Evolutionary conservation across 2,113 vertebrate genomes (phyloP).

Genomic region (Ctenodactylus gundi): DNA sequence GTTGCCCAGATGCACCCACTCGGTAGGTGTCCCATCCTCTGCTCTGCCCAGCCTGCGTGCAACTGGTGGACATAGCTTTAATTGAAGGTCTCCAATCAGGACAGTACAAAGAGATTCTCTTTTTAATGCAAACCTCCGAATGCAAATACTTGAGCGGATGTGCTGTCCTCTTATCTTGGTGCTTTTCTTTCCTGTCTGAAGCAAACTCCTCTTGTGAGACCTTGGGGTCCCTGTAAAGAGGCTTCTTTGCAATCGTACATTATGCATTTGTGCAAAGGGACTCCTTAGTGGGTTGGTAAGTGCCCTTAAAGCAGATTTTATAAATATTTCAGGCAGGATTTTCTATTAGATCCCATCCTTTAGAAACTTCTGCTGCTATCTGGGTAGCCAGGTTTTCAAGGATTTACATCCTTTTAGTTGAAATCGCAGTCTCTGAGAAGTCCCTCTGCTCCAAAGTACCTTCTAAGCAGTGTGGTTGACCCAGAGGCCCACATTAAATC

Average conservation of each 20-base stretch:
- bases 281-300: constrained; percentile 66
- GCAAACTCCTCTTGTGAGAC: constrained; percentile 80
- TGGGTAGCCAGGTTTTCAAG: constrained; percentile 68
- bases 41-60: not conserved
- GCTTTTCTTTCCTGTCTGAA: constrained; percentile 79
- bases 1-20: accelerated
- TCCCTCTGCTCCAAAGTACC: not conserved
- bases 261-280: constrained; percentile 80
- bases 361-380: constrained; percentile 63
- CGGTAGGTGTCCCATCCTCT: not conserved
- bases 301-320: constrained; percentile 80
- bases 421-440: constrained; percentile 56
- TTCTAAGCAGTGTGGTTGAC: constrained; percentile 16
- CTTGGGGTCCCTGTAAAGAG: constrained; percentile 70
- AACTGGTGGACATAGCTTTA: constrained; percentile 51
- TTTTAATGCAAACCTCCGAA: constrained; percentile 65
- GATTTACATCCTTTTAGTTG: constrained; percentile 68
- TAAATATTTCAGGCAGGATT: constrained; percentile 80
- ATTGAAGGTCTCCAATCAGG: constrained; percentile 58
- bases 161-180: constrained; percentile 54
- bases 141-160: constrained; percentile 70
- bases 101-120: constrained; percentile 52
- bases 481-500: constrained; percentile 2
- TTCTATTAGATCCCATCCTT: constrained; percentile 72
- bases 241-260: constrained; percentile 73